Evolutionary conservation across 2,888 invertebrate genomes (phyloP), one percentile per base, ranked within the genome.

Genomic region (Orchesellides sinensis): DNA sequence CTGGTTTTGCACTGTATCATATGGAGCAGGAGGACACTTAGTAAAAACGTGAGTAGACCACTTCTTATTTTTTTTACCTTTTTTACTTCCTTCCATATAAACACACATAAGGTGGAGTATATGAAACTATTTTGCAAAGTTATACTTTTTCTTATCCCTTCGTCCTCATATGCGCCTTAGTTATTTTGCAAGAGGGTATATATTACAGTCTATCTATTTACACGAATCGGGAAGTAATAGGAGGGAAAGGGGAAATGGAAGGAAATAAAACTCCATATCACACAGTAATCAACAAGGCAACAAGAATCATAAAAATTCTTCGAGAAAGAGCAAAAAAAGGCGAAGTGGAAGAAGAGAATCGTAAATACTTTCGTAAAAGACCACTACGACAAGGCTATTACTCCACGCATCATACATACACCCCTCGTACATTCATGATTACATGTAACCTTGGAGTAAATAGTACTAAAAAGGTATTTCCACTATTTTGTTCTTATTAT

Each of bases 291-390:
- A 87, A 87, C 86, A 87, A 87, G 87, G 85, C 83, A 85, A 85
- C 87, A 85, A 85, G 86, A 86, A 86, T 86, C 87, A 87, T 87
- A 87, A 87, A 87, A 87, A 86, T 84, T 85, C 85, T 83, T 83
- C 73, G 45, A 45, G 23, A 40, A 12, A 45, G 47, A 75, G 56
- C 17, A 54, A 23, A 32, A 12, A 19, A 63, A 19, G 56, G 54
- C 52, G 54, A 54, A n/a, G n/a, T n/a, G n/a, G n/a, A n/a, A n/a
- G n/a, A n/a, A n/a, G 56, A 54, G 45, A 85, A 85, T 85, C 85
- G 86, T 85, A 85, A 86, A 84, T 75, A 68, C 63, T 80, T 85
- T 80, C 69, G 69, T 78, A 75, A 65, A 75, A 74, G n/a, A 63
- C 12, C 27, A 65, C 27, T 25, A 47, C 27, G 52, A 21, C 52